Evolutionary conservation across 2,888 invertebrate genomes (phyloP).

Genomic region (Deladenus siricidicola): DNA sequence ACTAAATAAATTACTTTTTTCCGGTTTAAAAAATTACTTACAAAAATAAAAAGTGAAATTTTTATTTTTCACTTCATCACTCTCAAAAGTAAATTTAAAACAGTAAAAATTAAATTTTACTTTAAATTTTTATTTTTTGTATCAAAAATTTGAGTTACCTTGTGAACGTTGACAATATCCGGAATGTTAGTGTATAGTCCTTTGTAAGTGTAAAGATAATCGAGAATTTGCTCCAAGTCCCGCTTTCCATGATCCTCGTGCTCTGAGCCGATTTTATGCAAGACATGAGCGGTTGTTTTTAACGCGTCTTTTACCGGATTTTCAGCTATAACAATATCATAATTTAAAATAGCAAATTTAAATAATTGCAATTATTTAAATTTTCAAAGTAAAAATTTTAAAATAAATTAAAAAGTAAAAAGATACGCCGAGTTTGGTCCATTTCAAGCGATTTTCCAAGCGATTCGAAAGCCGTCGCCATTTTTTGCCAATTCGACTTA

Average conservation of each 20-base stretch:
- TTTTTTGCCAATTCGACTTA: constrained; percentile 80
- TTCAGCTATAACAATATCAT: constrained; percentile 3
- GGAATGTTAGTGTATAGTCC: constrained; percentile 83
- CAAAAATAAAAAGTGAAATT: too few species aligned
- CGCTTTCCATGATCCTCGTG: constrained; percentile 73
- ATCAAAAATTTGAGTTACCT: constrained; percentile 58
- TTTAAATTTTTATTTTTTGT: background rate
- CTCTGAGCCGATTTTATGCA: constrained; percentile 77
- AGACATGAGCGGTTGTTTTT: constrained; percentile 77
- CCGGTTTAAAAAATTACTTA: too few species aligned
- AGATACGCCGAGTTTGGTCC: constrained; percentile 57
- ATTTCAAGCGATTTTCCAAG: constrained; percentile 75
- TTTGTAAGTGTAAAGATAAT: constrained; percentile 84
- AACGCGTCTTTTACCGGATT: constrained; percentile 60
- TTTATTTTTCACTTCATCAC: too few species aligned
- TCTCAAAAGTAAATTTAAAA: too few species aligned
- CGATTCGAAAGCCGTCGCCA: constrained; percentile 76
- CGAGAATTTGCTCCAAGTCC: constrained; percentile 82
- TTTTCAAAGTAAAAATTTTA: too few species aligned
- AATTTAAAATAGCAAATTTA: constrained; percentile 2
- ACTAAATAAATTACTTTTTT: too few species aligned
- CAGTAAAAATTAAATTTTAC: background rate
- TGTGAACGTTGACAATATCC: constrained; percentile 78
- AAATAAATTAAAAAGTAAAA: too few species aligned
- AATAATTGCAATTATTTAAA: too few species aligned